Evolutionary conservation across 2,113 vertebrate genomes (phyloP).

Genomic region (Heteronetta atricapilla): DNA sequence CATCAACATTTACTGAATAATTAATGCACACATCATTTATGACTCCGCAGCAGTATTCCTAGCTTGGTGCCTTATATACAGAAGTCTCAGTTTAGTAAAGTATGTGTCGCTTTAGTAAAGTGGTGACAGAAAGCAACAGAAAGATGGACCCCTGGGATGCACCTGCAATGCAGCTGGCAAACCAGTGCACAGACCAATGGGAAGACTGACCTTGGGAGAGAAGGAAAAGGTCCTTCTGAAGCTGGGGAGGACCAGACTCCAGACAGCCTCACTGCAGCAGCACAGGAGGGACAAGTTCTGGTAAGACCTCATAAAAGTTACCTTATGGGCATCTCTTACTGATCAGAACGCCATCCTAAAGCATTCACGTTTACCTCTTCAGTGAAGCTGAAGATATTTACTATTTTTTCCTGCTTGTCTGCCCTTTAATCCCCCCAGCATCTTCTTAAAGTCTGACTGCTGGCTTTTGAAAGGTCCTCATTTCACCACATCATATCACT

Average conservation of each 20-base stretch:
- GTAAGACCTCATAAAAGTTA: not conserved
- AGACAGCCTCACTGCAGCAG: not conserved
- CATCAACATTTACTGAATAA: not conserved
- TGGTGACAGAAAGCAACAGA: not conserved
- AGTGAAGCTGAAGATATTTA: not conserved
- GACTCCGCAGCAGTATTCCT: not conserved
- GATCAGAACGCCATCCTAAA: not conserved
- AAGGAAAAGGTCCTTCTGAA: not conserved
- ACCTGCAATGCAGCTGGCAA: not conserved
- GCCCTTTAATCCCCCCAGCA: not conserved
- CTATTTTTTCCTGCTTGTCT: not conserved
- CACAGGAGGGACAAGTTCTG: not conserved
- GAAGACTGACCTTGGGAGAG: accelerated
- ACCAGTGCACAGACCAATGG: not conserved
- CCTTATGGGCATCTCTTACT: not conserved
- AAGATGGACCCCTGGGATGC: not conserved
- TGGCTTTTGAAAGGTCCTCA: not conserved
- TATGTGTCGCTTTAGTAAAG: not conserved
- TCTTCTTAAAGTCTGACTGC: not conserved
- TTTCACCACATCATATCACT: not conserved
- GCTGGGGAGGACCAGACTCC: not conserved
- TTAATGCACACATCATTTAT: not conserved
- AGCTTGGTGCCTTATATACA: not conserved
- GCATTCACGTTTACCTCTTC: not conserved
- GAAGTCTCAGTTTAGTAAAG: not conserved